These are phyloP conservation scores for Tetranychus truncatus DNA, from an alignment of 2,888 invertebrate genomes.

Conservation along the genomic window DNA sequence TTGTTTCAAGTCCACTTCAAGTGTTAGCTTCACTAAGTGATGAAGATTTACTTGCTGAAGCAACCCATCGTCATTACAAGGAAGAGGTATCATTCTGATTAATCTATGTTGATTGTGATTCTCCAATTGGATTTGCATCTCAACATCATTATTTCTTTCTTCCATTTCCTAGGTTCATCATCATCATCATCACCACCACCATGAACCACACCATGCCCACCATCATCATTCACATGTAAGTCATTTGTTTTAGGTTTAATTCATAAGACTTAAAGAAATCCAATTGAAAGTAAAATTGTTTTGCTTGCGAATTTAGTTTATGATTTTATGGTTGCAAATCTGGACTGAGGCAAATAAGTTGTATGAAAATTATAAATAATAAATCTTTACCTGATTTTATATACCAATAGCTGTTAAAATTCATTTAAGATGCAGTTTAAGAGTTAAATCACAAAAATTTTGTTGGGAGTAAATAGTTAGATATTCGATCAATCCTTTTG, in stretches of 20 bases:
- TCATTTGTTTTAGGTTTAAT: background rate
- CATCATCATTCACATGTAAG: background rate
- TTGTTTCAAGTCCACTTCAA: background rate
- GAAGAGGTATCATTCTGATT: background rate
- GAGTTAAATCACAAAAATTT: too few relatives aligned
- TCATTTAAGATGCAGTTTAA: too few relatives aligned
- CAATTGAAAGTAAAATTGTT: too few relatives aligned
- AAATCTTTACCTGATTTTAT: too few relatives aligned
- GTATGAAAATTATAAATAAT: too few relatives aligned
- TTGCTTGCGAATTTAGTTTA: too few relatives aligned
- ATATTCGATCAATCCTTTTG: too few relatives aligned
- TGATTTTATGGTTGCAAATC: too few relatives aligned
- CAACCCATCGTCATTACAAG: background rate
- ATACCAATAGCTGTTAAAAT: too few relatives aligned
- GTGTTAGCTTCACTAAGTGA: background rate
- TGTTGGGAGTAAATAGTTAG: too few relatives aligned
- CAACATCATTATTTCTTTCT: background rate
- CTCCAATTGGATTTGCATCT: background rate
- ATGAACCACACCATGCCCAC: background rate
- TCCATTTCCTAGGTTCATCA: background rate
- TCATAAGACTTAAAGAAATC: background rate
- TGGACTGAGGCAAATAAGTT: too few relatives aligned
- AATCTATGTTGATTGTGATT: background rate
- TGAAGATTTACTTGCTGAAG: background rate
- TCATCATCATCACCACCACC: background rate